Evolutionary conservation across 2,797 vertebrate genomes (phyloP), one percentile per base, ranked within the genome.

Genomic region (Liasis olivaceus): DNA sequence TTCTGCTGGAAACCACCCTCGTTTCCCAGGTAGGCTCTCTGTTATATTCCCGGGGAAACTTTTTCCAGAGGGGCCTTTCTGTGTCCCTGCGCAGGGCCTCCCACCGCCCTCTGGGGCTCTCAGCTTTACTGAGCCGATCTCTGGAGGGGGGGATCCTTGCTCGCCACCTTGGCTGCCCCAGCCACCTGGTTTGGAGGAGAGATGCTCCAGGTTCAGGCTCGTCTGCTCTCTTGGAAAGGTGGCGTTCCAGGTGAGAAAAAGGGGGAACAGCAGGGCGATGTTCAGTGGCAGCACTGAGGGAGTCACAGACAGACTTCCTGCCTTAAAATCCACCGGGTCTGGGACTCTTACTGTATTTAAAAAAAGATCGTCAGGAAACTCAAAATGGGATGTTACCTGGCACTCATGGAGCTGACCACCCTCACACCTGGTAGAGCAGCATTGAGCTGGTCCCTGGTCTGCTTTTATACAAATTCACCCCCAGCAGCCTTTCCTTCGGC

Each of bases 261-360:
- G 47, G 1, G 51, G 20, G 96, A 95, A 87, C 94, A 47, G 95
- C 85, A 93, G 89, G 22, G 95, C 96, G 95, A 96, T 97, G 97
- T 97, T 97, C 97, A 96, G 96, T 93, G 20, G 0, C 94, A 96
- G 95, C 90, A 95, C 95, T 93, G 93, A 96, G 96, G 92, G 92
- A 95, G 94, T 93, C 90, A 62, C 92, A 96, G 96, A 97, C 95
- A 97, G 95, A 96, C 96, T 95, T 96, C 95, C 95, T 94, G 96
- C 92, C 95, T 96, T 94, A 96, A 96, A 97, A 97, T 96, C 87
- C 97, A 97, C 97, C 96, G 94, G 96, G 95, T 93, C 96, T 94
- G 20, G 94, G 96, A 96, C 94, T 93, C 94, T 95, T 26, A 1
- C 8, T 26, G 94, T 85, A 31, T 97, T 97, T 96, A 94, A 94